Evolutionary conservation across 2,888 invertebrate species (phyloP), one percentile per base, ranked within the genome.

Genomic region (Cryptus armator): DNA sequence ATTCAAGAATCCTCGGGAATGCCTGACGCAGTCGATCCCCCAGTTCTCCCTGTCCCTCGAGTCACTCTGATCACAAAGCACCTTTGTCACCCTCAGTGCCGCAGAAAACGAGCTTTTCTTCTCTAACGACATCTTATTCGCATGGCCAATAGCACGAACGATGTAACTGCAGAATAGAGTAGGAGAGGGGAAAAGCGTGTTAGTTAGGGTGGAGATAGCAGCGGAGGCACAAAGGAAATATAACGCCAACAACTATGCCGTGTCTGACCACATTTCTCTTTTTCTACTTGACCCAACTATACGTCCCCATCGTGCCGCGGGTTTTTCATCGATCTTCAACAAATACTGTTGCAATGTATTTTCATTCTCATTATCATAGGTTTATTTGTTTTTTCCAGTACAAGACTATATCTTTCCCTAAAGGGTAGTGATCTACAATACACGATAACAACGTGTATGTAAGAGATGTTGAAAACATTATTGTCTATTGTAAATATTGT

Each of bases 101-200:
- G 12, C 37, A 37, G 53, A 53, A n/a, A 70, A 70, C 32, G 51
- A 70, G n/a, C 70, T 51, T 70, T 70, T 70, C 16, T 51, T 32
- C 53, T 53, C 70, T 70, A 53, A 70, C 70, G 16, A 70, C 51
- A 32, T 70, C 48, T 51, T 32, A 29, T 32, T 70, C 19, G 16
- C 16, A 37, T 70, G 19, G 10, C 56, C 37, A 10, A 56, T 56
- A 56, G 10, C 9, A 10, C 3, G 19, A 12, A 56, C 10, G 56
- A 24, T 12, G 24, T 7, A 56, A 19, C 12, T 24, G 19, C 10
- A 10, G 56, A 56, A 56, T 56, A 56, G 56, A 56, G 10, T 37
- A 7, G 56, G 10, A 56, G 56, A 56, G 9, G 1, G 53, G 19
- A 1, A 9, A 37, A 37, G 6, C 0, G 24, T 10, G 19, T 10